Percentiles rank a stretch among this genome's conserved stretches.
These are phyloP conservation scores for Notolepis coatsorum DNA, from an alignment of 2,797 vertebrate genomes.

Conservation along the genomic window DNA sequence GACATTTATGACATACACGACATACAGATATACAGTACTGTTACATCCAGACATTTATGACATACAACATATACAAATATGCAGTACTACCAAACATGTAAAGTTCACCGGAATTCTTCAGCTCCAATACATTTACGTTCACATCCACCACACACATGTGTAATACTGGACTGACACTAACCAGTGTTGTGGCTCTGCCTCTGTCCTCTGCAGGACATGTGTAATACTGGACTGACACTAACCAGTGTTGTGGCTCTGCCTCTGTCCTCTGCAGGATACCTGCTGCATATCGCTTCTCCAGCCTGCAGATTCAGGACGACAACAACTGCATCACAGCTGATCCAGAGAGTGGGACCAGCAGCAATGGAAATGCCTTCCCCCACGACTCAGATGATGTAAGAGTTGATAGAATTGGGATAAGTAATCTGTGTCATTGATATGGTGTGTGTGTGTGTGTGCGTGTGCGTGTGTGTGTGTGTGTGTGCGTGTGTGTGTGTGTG, in stretches of 20 bases:
- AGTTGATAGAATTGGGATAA: neutral
- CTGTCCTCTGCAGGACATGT: conserved; percentile 57
- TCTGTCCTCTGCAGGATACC: conserved; percentile 63
- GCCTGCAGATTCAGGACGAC: conserved; percentile 75
- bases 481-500: neutral
- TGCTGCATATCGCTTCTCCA: conserved; percentile 77
- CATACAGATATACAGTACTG: no score
- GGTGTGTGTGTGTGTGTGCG: neutral
- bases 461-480: neutral
- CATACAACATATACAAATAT: no score
- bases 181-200: neutral
- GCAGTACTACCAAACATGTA: no score
- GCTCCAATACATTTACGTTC: neutral
- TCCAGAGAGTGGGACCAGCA: conserved; percentile 56
- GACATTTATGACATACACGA: no score
- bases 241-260: neutral
- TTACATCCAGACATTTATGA: no score
- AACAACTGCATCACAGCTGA: conserved; percentile 48
- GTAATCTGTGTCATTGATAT: neutral
- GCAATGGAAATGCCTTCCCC: conserved; percentile 65
- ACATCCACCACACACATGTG: neutral
- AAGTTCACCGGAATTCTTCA: no score
- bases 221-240: no score
- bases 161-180: no score
- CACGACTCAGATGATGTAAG: conserved; percentile 80